Conservation (phyloP, 2,797 vertebrate genomes). For the Lagorchestes hirsutus region DNA sequence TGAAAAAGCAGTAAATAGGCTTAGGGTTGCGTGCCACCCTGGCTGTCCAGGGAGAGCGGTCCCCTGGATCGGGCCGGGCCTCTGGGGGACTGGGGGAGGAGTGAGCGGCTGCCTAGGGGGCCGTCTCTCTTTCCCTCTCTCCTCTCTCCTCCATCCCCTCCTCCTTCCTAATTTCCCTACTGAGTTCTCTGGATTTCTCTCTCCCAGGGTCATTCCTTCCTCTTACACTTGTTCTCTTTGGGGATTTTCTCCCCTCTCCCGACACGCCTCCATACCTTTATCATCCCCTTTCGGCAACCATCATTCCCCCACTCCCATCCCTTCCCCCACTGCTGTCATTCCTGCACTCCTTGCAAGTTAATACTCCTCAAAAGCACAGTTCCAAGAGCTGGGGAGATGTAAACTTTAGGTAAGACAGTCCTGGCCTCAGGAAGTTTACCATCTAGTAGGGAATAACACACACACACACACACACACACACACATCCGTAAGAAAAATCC, state of each 20-base stretch:
- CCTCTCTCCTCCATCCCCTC: rapidly evolving
- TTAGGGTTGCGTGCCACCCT: slow-evolving; percentile 40
- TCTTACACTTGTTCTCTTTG: not conserved
- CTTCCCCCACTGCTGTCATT: not conserved
- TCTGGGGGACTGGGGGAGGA: not conserved
- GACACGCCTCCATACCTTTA: not conserved
- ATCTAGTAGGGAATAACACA: too few relatives aligned
- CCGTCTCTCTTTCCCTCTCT: rapidly evolving
- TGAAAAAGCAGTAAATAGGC: slow-evolving; percentile 26
- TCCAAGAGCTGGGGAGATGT: not conserved
- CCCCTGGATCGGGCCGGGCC: not conserved
- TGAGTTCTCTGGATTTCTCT: not conserved
- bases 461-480: too few relatives aligned
- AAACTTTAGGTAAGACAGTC: not conserved
- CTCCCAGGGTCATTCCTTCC: not conserved
- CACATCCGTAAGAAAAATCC: not conserved
- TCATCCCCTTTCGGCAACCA: not conserved
- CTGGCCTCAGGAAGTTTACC: not conserved
- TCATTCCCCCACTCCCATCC: not conserved
- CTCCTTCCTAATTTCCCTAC: not conserved
- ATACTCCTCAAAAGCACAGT: not conserved
- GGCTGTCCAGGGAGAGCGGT: not conserved
- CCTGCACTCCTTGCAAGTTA: not conserved
- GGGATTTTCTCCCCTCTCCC: not conserved
- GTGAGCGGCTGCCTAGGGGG: not conserved